Evolutionary conservation across 2,888 invertebrate species (phyloP), one percentile per base, ranked within the genome.

Genomic region (Dolomedes plantarius): DNA sequence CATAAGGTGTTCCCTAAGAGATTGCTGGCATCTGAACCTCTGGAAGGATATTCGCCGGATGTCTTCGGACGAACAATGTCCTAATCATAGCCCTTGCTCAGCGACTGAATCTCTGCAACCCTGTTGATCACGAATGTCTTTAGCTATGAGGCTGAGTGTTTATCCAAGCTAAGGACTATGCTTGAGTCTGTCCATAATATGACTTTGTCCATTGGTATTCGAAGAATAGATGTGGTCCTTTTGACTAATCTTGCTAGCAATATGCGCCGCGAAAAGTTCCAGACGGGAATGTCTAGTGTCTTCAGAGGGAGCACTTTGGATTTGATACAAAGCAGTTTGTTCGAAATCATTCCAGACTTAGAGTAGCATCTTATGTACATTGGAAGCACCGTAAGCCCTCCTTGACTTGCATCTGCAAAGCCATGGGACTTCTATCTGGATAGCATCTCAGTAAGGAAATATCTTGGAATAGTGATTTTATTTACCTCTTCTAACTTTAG

Each of bases 11-110:
- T n/a, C n/a, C n/a, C n/a, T n/a, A n/a, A 6, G 6, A 72, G 13
- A 0, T 27, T 28, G 5, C 13, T n/a, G 2, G 3, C 27, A 19
- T 56, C 29, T 16, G 9, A 7, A 16, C 90, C 90, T 65, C 90
- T 29, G 2, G 89, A 89, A 1, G 89, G 87, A 89, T 72, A 82
- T 90, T 90, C 0, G 90, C 90, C 2, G 90, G 90, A 79, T 90
- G 0, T 88, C 80, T 23, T 88, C 56, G 0, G 89, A 79, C 0
- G 67, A n/a, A 11, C 90, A 89, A 67, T 90, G 87, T 23, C 81
- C 88, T 90, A 90, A 13, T 76, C 36, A 0, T 39, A 29, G 9
- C 77, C 27, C 6, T 27, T n/a, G 2, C n/a, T n/a, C n/a, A n/a
- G n/a, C n/a, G n/a, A n/a, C n/a, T n/a, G n/a, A n/a, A n/a, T n/a